A percentile compares a stretch with the other conserved stretches of the same genome.
phyloP scores from a whole-genome alignment of 2,888 invertebrate genomes.

The Gymnocheta viridis region DNA sequence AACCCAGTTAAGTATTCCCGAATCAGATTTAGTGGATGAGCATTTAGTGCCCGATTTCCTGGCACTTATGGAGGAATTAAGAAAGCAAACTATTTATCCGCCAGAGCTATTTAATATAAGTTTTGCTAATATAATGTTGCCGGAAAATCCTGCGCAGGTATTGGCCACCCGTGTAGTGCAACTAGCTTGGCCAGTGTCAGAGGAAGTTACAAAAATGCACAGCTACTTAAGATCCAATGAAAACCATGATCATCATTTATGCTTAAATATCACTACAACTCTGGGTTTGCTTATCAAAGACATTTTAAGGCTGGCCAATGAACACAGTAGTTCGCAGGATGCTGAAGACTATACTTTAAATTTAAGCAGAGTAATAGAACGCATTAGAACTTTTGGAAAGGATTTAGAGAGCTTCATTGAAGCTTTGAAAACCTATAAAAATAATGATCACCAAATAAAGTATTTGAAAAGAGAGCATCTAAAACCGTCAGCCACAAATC shows the following conservation, averaged over 20 bases:
- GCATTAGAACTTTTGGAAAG: conserved; percentile 73
- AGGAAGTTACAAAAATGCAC: conserved; percentile 74
- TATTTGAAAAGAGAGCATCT: neutral
- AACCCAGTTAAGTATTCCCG: conserved; percentile 77
- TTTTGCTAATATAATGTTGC: conserved; percentile 72
- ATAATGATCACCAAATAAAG: neutral
- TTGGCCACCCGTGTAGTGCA: conserved; percentile 76
- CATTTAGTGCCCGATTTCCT: conserved; percentile 76
- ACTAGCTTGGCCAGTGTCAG: conserved; percentile 75
- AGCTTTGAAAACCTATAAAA: neutral
- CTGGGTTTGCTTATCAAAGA: conserved; percentile 74
- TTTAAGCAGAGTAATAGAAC: conserved; percentile 73
- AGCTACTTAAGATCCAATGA: conserved; percentile 64
- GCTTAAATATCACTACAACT: conserved; percentile 62
- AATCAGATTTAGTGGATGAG: conserved; percentile 77
- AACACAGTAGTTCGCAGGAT: neutral
- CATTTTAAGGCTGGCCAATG: conserved; percentile 73
- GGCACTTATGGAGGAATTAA: conserved; percentile 72
- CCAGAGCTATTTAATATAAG: conserved; percentile 69
- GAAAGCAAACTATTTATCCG: conserved; percentile 71
- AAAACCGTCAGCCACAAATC: neutral
- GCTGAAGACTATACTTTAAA: conserved; percentile 55
- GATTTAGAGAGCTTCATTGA: conserved; percentile 57
- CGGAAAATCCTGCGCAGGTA: conserved; percentile 75
- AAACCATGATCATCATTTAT: conserved; percentile 70